Evolutionary conservation across 2,113 vertebrate species (phyloP).

Genomic region (Tonatia bakeri): DNA sequence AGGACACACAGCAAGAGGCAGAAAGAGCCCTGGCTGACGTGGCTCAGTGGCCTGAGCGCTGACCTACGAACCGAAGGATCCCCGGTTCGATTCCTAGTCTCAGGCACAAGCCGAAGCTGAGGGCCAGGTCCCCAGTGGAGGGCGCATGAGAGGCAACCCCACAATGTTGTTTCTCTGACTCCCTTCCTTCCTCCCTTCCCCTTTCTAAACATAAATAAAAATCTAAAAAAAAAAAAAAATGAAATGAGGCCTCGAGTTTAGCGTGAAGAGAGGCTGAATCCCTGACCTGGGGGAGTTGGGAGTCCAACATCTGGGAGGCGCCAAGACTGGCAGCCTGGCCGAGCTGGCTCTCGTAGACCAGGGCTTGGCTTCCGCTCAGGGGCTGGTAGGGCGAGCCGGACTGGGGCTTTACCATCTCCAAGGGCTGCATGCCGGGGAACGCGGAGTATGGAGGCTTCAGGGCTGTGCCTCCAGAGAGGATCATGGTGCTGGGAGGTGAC

Average conservation of each 20-base stretch:
- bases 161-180: too few relatives aligned
- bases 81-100: too few relatives aligned
- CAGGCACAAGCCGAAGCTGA: too few relatives aligned
- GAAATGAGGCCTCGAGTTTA: neutral
- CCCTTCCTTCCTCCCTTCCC: too few relatives aligned
- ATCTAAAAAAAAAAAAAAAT: too few relatives aligned
- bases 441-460: slow-evolving; percentile 94
- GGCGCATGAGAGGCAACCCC: too few relatives aligned
- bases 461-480: slow-evolving; percentile 92
- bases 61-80: too few relatives aligned
- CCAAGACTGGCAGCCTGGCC: slow-evolving; percentile 91
- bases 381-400: slow-evolving; percentile 96
- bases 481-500: slow-evolving; percentile 95
- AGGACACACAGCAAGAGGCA: too few relatives aligned
- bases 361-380: slow-evolving; percentile 92
- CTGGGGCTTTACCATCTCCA: slow-evolving; percentile 96
- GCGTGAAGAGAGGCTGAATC: neutral
- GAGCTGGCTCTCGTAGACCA: slow-evolving; percentile 94
- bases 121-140: too few relatives aligned
- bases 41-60: too few relatives aligned
- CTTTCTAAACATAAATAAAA: too few relatives aligned
- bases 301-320: slow-evolving; percentile 98
- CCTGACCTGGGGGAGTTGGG: slow-evolving; percentile 95
- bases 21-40: too few relatives aligned
- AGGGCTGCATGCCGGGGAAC: slow-evolving; percentile 95